Conservation (phyloP, 2,797 vertebrate species). For the Lophotriccus pileatus region DNA sequence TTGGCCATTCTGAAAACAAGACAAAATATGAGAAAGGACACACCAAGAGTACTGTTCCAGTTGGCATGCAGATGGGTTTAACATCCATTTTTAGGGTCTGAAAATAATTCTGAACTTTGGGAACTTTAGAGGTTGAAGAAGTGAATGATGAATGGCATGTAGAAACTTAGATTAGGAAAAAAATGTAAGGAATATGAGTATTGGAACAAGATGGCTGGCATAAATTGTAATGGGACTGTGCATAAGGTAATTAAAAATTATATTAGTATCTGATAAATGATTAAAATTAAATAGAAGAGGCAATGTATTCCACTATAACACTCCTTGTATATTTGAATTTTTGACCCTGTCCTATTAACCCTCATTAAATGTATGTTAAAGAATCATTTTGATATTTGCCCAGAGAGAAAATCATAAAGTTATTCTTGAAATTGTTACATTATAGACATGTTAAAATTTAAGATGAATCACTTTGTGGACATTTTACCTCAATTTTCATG, state of each 20-base stretch:
- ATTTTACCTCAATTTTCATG: not conserved
- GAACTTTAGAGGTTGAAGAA: not conserved
- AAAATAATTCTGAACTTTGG: not conserved
- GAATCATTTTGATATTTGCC: not conserved
- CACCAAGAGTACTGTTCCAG: not conserved
- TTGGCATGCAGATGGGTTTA: not conserved
- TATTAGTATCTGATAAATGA: not conserved
- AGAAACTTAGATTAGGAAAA: not conserved
- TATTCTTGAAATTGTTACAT: not conserved
- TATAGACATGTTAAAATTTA: not conserved
- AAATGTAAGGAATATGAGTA: not conserved
- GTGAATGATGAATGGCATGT: not conserved
- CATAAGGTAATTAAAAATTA: not conserved
- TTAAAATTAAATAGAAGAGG: not conserved
- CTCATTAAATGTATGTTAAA: not conserved
- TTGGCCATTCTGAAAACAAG: not conserved
- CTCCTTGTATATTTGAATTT: not conserved
- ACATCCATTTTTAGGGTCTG: not conserved
- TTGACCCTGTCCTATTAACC: not conserved
- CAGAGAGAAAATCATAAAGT: not conserved
- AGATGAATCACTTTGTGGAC: not conserved
- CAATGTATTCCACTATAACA: not conserved
- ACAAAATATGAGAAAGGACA: not conserved
- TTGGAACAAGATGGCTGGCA: not conserved
- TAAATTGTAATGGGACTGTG: not conserved